A percentile compares a stretch with the other conserved stretches of the same genome.
These are phyloP conservation scores for Sicus ferrugineus DNA, from an alignment of 2,888 invertebrate genomes.

Conservation along the genomic window DNA sequence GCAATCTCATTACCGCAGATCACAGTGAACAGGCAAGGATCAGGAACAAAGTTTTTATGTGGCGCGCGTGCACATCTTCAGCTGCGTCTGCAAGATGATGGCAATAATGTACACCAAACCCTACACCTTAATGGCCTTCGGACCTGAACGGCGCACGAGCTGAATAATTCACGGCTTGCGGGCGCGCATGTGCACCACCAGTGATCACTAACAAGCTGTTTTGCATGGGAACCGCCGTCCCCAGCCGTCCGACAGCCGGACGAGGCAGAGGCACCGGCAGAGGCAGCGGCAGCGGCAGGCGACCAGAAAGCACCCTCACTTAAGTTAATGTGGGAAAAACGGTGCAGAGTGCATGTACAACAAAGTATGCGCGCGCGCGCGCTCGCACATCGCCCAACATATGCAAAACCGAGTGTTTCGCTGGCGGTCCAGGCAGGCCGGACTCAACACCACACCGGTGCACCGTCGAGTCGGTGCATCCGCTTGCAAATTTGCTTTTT, in stretches of 20 bases:
- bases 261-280: slow-evolving; percentile 18
- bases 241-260: slow-evolving; percentile 19
- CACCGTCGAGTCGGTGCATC: neutral
- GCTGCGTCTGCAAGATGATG: neutral
- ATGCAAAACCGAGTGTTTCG: slow-evolving; percentile 18
- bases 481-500: slow-evolving; percentile 35
- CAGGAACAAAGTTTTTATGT: neutral
- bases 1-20: slow-evolving; percentile 27
- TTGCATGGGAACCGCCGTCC: slow-evolving; percentile 52
- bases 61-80: neutral
- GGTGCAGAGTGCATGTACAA: slow-evolving; percentile 55
- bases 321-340: slow-evolving; percentile 59
- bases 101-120: neutral
- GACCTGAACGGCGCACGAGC: slow-evolving; percentile 32
- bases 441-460: neutral
- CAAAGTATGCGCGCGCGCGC: neutral
- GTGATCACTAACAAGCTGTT: slow-evolving; percentile 55
- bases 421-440: neutral
- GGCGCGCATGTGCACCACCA: neutral
- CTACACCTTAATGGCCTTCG: slow-evolving; percentile 20
- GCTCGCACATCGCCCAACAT: neutral
- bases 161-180: slow-evolving; percentile 32
- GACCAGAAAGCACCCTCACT: slow-evolving; percentile 25
- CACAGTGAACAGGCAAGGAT: neutral
- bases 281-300: neutral